These are phyloP conservation scores for Phenganax marumi DNA, from an alignment of 92 coral and sea anemone genomes.

Conservation along the genomic window DNA sequence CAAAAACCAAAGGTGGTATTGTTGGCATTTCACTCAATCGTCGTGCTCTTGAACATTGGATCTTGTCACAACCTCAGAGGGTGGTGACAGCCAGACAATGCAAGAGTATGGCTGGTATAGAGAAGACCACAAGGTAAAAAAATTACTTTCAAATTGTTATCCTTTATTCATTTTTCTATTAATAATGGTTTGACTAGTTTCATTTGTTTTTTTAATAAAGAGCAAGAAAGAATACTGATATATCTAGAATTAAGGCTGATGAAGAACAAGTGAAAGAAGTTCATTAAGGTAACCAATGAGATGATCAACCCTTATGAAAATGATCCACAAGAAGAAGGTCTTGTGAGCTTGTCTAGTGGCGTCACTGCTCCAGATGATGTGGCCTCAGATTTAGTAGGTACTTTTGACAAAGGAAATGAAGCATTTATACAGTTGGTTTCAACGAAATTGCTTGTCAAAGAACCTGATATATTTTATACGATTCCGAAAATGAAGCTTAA, in stretches of 20 bases:
- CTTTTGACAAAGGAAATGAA: conserved; percentile 11
- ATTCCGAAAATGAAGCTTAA: conserved; percentile 31
- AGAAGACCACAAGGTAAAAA: conserved; percentile 64
- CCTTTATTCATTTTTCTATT: not conserved
- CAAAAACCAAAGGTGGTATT: conserved; percentile 17
- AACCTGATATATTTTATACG: not conserved
- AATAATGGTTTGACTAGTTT: not conserved
- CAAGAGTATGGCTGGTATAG: conserved; percentile 70
- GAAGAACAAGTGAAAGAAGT: conserved; percentile 10
- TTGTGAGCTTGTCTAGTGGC: not conserved
- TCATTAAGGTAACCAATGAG: not conserved
- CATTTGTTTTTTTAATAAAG: not conserved
- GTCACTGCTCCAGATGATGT: not conserved
- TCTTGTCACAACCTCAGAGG: not conserved
- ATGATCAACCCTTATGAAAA: conserved; percentile 3
- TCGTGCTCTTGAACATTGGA: not conserved
- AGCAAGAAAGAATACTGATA: conserved; percentile 7
- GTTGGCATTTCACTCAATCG: not conserved
- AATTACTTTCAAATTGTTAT: conserved; percentile 13
- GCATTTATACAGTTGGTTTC: conserved; percentile 3
- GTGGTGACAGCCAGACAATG: conserved; percentile 56
- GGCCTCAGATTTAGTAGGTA: not conserved
- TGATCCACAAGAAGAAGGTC: not conserved
- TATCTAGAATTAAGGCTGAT: not conserved
- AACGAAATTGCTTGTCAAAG: not conserved